Conservation (phyloP, 1,140 invertebrate genomes). For the Leptopilina clavipes region DNA sequence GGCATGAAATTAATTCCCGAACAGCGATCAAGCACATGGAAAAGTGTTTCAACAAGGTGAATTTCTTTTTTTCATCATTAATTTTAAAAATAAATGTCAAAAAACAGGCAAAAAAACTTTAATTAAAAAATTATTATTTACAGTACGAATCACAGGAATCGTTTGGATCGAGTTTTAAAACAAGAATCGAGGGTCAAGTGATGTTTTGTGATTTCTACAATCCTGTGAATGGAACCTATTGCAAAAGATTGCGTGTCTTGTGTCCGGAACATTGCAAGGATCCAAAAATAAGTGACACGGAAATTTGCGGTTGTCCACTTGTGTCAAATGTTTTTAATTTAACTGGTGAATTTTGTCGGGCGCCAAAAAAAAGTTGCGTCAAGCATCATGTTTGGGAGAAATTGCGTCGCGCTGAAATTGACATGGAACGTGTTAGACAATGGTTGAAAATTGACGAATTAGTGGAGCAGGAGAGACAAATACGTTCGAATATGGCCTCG, state of each 20-base stretch:
- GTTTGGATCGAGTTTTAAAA: constrained; percentile 95
- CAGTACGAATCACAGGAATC: constrained; percentile 97
- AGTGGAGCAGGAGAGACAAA: constrained; percentile 94
- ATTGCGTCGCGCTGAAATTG: constrained; percentile 89
- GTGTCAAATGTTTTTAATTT: constrained; percentile 87
- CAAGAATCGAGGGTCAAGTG: constrained; percentile 93
- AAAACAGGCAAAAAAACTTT: background rate
- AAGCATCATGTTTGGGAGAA: constrained; percentile 98
- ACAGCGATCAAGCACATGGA: constrained; percentile 96
- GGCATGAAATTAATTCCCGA: constrained; percentile 91
- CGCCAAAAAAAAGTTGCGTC: constrained; percentile 92
- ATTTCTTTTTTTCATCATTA: background rate
- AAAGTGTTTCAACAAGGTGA: constrained; percentile 94
- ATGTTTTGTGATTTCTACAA: constrained; percentile 99
- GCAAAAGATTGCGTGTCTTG: constrained; percentile 94
- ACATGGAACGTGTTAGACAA: constrained; percentile 85
- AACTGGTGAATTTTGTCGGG: constrained; percentile 89
- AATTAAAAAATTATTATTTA: constrained; percentile 52
- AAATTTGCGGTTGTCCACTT: constrained; percentile 94
- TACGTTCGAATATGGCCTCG: constrained; percentile 90
- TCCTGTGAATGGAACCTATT: constrained; percentile 92
- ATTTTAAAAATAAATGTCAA: too few species aligned
- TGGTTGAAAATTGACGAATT: constrained; percentile 96
- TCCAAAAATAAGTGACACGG: constrained; percentile 87
- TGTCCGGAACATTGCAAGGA: constrained; percentile 99